Base-by-base conservation (phyloP, 2,797 vertebrate species). In the Uromys caudimaculatus region DNA sequence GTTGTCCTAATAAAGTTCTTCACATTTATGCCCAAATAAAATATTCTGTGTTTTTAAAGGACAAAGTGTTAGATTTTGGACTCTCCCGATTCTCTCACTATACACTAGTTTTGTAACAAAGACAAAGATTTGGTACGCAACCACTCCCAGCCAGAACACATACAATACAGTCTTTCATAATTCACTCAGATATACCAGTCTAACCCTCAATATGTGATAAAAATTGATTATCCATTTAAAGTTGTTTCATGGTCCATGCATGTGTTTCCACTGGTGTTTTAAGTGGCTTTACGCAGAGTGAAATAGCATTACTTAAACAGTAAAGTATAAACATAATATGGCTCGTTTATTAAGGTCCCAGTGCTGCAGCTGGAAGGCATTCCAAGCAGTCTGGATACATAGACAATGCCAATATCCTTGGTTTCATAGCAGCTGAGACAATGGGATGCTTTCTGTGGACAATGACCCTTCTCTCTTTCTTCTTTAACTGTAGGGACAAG, bases 171-270 rank as follows among this genome's bases (percentile, higher is more conserved):
- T 96, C 96, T 97, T 98, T 83, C 96, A 98, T 98, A 98, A 98
- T 95, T 98, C 98, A 98, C 83, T 94, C 92, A 93, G 97, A 98
- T 85, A 97, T 97, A 98, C 86, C 97, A 90, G 97, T 97, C 96
- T 97, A 98, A 96, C 98, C 93, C 91, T 97, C 97, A 98, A 98
- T 98, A 98, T 98, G 98, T 97, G 98, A 98, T 98, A 98, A 98
- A 99, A 98, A 98, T 98, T 98, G 98, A 99, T 98, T 98, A 98
- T 98, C 98, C 98, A 98, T 98, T 98, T 98, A 97, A 98, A 96
- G 97, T 98, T 98, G 96, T 98, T 98, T 98, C 98, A 98, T 16
- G 95, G 98, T 97, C 98, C 97, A 98, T 98, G 98, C 96, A 96
- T 97, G 91, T 97, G 97, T 98, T 98, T 98, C 95, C 97, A 98